Base-by-base conservation (phyloP, 2,888 invertebrate genomes). In the Falcaria lacertinaria region DNA sequence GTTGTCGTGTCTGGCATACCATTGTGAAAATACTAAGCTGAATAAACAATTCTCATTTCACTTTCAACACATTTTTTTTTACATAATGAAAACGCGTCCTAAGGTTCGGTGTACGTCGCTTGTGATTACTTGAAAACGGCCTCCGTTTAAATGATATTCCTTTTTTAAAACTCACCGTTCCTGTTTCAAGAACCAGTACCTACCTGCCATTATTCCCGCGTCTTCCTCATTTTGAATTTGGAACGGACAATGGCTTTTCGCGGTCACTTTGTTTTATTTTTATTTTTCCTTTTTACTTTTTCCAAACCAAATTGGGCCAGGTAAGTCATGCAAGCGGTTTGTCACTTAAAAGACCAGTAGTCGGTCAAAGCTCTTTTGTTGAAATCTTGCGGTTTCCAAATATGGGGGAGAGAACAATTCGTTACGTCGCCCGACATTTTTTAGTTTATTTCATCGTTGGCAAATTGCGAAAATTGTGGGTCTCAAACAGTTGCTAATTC, bases 51-150 rank as follows among this genome's bases (percentile, higher is more conserved):
- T n/a, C n/a, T n/a, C n/a, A n/a, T n/a, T n/a, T n/a, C n/a, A n/a
- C n/a, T n/a, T n/a, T n/a, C n/a, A n/a, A n/a, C n/a, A n/a, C n/a
- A n/a, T n/a, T n/a, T n/a, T n/a, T n/a, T n/a, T n/a, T n/a, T 37
- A 14, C 28, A 34, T 35, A 44, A 41, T 72, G 57, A 74, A 58
- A 44, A 54, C 60, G 28, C 48, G 41, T 48, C 79, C 58, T 75
- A 57, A 75, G 47, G 50, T 59, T 70, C 69, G 54, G 64, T 75
- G 69, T 76, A 64, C 76, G 80, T 85, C 80, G 74, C 74, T 78
- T 72, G 86, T 86, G 88, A 88, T 88, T 88, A 88, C 86, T 74
- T 74, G 85, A 80, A 67, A 87, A 87, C 82, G 84, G 86, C 80
- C 80, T 72, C 86, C 79, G 85, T 85, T 85, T 85, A 87, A 85